Base-by-base conservation (phyloP, 1,140 invertebrate genomes). In the Aphelinus certus region DNA sequence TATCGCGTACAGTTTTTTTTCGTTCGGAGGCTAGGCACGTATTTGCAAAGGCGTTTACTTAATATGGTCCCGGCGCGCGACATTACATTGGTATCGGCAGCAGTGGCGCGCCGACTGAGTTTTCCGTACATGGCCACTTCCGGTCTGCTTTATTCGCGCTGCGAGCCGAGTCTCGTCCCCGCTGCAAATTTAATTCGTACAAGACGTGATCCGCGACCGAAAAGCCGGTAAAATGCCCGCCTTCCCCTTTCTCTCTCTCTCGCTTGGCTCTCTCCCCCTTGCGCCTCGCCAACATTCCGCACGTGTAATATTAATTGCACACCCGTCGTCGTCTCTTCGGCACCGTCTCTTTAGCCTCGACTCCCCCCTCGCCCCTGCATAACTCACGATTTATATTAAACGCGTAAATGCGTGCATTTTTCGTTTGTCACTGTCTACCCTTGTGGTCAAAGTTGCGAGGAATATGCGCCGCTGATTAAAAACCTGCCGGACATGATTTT, bases 51-150 rank as follows among this genome's bases (percentile, higher is more conserved):
- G 60, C 75, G 71, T 73, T 76, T 76, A 73, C 75, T 76, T 73
- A 76, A 76, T 76, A 76, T 69, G 73, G 75, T 56, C 26, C 67
- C 63, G 56, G 63, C 75, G 48, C 76, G 76, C 77, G 77, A 74
- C 79, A 79, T 81, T 82, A 79, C 78, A 81, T 81, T 80, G 78
- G 75, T 68, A 67, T 74, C 79, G 73, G 64, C 26, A 26, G 26
- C 26, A 26, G 26, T 26, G 26, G 26, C 76, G 78, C 76, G 65
- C 62, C 51, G 56, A 5, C 55, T 63, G 71, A 79, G 78, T 81
- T 83, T 83, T 77, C 81, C 79, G 74, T 83, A 83, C 76, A 80
- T 82, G 83, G 82, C 69, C 64, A 82, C 82, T 84, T 84, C 82
- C 81, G 81, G 83, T 73, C 64, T 75, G 75, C 61, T 63, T 76